phyloP scores from a whole-genome alignment of 2,888 invertebrate species.

The Rambutsinella grinnellia region DNA sequence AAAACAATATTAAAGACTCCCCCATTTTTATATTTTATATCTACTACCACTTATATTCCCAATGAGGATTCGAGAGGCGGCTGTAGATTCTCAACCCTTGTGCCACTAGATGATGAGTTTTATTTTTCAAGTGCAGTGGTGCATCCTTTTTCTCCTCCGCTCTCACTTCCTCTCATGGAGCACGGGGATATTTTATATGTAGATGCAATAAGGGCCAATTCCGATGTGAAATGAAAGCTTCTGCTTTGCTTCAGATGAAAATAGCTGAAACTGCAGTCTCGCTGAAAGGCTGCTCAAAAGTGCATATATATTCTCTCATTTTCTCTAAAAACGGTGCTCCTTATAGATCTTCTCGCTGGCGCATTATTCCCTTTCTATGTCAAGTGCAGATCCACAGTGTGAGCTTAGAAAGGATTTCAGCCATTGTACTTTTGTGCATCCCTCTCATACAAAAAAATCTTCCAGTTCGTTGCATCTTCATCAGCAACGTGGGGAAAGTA shows the following conservation, averaged over 20 bases:
- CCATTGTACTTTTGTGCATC: not conserved
- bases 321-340: too few relatives aligned
- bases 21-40: constrained; percentile 23
- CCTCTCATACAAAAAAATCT: not conserved
- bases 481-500: not conserved
- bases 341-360: too few relatives aligned
- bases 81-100: not conserved
- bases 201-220: not conserved
- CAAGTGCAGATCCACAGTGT: not conserved
- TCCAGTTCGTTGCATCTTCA: constrained; percentile 5
- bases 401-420: not conserved
- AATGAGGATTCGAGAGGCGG: not conserved
- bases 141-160: constrained; percentile 6
- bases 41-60: not conserved
- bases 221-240: constrained; percentile 13
- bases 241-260: constrained; percentile 24
- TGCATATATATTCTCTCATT: too few relatives aligned
- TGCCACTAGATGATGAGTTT: constrained; percentile 12
- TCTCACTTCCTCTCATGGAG: constrained; percentile 10
- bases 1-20: constrained; percentile 43
- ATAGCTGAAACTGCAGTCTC: not conserved
- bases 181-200: not conserved
- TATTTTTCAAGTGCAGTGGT: constrained; percentile 5
- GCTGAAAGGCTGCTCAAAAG: not conserved
- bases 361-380: not conserved